Evolutionary conservation across 2,113 vertebrate genomes (phyloP), one percentile per base, ranked within the genome.

Genomic region (Dermatemys mawii): DNA sequence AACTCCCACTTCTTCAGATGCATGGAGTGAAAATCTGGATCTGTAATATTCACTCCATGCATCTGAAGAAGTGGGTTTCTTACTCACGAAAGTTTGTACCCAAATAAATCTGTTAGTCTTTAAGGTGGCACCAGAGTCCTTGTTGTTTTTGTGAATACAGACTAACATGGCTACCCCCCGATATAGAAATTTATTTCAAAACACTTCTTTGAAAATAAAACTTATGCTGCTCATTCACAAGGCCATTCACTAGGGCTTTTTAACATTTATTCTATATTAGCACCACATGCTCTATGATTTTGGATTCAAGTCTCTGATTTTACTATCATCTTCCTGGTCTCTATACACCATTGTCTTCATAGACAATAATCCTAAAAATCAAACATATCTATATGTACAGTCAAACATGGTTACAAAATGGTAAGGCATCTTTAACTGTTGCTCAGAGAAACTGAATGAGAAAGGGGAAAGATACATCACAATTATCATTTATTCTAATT

Each of bases 381-480:
- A n/a, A 54, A 3, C 13, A 13, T 2, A 3, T 83, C 29, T n/a
- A 73, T 26, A 8, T 57, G 3, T 2, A 17, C 88, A n/a, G 2
- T 11, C 48, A 1, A 14, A 53, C 1, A 6, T 1, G 19, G 8
- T 80, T 86, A 0, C 48, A 95, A 41, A 53, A 6, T 17, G 57
- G 48, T 82, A 67, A 84, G 29, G 41, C 5, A 1, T 38, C 38
- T 88, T 84, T 80, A 88, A 41, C 80, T 46, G 12, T 41, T 21
- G n/a, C 70, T n/a, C 50, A 78, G n/a, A 81, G 16, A 75, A 0
- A 0, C 22, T 6, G 3, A 75, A 86, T 60, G 13, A n/a, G 46
- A 91, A 92, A 85, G 14, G 6, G 14, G 50, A 80, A 80, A 96
- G 32, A 79, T 78, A 82, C 41, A 86, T 83, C 44, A 86, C 85